A percentile compares a stretch with the other conserved stretches of the same genome.
These are phyloP conservation scores for Limnephilus marmoratus DNA, from an alignment of 2,888 invertebrate genomes.

Conservation along the genomic window DNA sequence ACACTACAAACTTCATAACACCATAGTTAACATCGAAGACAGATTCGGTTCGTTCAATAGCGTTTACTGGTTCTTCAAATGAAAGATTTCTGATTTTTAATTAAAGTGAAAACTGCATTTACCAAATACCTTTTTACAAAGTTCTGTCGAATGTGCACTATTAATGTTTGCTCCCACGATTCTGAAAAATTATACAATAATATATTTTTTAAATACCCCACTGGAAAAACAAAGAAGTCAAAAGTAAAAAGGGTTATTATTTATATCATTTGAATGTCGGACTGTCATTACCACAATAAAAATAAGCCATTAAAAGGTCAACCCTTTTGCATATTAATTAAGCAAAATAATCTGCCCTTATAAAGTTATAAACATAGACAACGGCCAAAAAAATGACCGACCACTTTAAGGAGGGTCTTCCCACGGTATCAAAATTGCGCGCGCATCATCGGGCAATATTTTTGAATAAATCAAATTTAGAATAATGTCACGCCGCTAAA, in stretches of 20 bases:
- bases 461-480: constrained; percentile 60
- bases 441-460: constrained; percentile 29
- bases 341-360: constrained; percentile 17
- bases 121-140: no score
- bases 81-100: no score
- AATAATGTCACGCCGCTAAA: constrained; percentile 52
- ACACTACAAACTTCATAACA: no score
- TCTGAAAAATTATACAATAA: neutral
- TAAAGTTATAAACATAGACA: constrained; percentile 3
- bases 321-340: constrained; percentile 18
- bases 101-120: no score
- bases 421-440: constrained; percentile 48
- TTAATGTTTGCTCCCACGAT: neutral
- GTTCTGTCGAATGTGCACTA: no score
- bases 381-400: constrained; percentile 39
- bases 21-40: no score
- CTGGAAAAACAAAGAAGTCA: neutral
- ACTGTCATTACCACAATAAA: neutral
- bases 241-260: neutral
- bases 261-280: neutral
- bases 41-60: no score
- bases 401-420: constrained; percentile 26
- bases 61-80: no score
- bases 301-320: neutral
- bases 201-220: neutral